Conservation (phyloP, 2,888 invertebrate genomes). For the Eucera pruinosa region DNA sequence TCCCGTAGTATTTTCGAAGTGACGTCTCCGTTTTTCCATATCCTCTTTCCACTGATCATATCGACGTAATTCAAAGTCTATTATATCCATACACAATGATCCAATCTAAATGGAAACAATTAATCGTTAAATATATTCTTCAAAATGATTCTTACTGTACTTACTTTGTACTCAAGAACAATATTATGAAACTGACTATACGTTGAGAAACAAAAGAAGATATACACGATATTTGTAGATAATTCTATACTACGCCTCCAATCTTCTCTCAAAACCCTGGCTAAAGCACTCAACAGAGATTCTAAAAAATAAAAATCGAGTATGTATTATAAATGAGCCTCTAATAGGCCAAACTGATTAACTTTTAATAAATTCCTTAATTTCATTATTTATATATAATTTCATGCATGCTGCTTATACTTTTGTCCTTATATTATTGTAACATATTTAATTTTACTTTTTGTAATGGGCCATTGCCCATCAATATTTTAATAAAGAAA, state of each 20-base stretch:
- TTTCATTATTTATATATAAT: too few species aligned
- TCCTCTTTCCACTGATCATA: slow-evolving; percentile 96
- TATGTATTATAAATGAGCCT: too few species aligned
- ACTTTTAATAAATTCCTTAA: too few species aligned
- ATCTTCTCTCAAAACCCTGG: slow-evolving; percentile 97
- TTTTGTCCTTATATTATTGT: too few species aligned
- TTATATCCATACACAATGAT: slow-evolving; percentile 97
- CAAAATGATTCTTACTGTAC: slow-evolving; percentile 44
- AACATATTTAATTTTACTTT: too few species aligned
- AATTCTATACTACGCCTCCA: slow-evolving; percentile 98
- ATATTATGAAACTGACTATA: slow-evolving; percentile 98
- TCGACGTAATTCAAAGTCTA: slow-evolving; percentile 96
- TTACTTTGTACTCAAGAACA: slow-evolving; percentile 96
- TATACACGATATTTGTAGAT: slow-evolving; percentile 97
- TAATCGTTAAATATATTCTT: slow-evolving; percentile 1
- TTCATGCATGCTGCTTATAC: too few species aligned
- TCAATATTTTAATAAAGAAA: too few species aligned
- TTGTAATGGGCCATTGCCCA: too few species aligned
- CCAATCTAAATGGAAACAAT: slow-evolving; percentile 88
- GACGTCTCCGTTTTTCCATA: slow-evolving; percentile 86
- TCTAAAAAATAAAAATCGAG: slow-evolving; percentile 87
- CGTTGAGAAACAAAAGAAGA: slow-evolving; percentile 98
- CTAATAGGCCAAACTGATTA: too few species aligned
- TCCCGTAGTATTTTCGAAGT: slow-evolving; percentile 83
- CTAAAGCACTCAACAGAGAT: slow-evolving; percentile 96